Evolutionary conservation across 1,140 invertebrate species (phyloP), one percentile per base, ranked within the genome.

Genomic region (Drosophila equinoxialis): DNA sequence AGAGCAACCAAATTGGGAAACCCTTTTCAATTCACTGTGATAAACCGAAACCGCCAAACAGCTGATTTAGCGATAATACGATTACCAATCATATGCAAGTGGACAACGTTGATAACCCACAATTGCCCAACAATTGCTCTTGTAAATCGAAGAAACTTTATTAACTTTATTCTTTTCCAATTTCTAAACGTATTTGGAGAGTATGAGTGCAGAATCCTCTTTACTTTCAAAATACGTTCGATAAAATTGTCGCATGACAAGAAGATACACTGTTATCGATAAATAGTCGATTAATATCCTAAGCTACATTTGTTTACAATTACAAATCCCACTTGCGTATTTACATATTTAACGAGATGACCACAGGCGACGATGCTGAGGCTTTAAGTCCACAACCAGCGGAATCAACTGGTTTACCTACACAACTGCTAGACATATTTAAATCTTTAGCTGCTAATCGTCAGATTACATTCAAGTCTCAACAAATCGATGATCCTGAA

Each of bases 401-500:
- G 1, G 68, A 61, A 23, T 20, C 11, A 17, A 13, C 41, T 3
- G 30, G 48, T 3, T n/a, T 77, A 8, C 77, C 76, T 0, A 20
- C 13, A 3, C 63, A 90, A 54, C 65, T 91, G 1, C 14, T 81
- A 30, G 71, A 90, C 13, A 91, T 92, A 6, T 86, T 87, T 8
- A 75, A 81, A 48, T 68, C 71, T 14, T 42, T 92, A 6, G 83
- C 79, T 0, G 68, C 68, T 6, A 91, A 93, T 76, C 76, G 89
- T 1, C 89, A 93, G 51, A 92, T 94, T 58, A 91, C 93, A 69
- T 96, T 97, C 77, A 96, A 96, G 92, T 96, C 95, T 87, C 96
- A 97, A 89, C 96, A 97, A 93, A 93, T 95, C 65, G 94, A 94
- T 76, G 96, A 97, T 90, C 93, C 93, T 6, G 96, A 98, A 83